Evolutionary conservation across 92 coral and sea anemone species (phyloP).

Genomic region (Zoanthus solanderi): DNA sequence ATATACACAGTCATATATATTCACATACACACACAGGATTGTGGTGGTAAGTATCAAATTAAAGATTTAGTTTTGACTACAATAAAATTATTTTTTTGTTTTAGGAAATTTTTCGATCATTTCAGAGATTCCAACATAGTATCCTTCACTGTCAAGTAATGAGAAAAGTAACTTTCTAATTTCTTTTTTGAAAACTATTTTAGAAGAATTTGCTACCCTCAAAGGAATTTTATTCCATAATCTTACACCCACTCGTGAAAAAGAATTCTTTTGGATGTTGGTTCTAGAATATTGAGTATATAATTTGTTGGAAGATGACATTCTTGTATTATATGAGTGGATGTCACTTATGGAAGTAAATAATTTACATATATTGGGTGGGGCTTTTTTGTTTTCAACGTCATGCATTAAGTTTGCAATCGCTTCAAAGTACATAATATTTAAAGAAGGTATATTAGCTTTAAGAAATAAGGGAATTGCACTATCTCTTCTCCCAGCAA

Average conservation of each 20-base stretch:
- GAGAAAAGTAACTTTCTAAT: neutral
- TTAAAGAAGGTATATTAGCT: too few species aligned
- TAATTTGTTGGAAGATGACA: neutral
- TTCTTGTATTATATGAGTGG: neutral
- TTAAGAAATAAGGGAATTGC: neutral
- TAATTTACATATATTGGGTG: too few species aligned
- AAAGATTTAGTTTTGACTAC: too few species aligned
- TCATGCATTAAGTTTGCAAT: constrained; percentile 1
- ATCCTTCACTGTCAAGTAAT: neutral
- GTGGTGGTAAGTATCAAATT: too few species aligned
- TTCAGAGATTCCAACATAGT: neutral
- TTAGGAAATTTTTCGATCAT: too few species aligned
- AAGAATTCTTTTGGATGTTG: neutral
- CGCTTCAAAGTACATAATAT: neutral
- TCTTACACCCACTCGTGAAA: too few species aligned
- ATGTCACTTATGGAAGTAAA: neutral
- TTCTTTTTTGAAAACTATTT: neutral
- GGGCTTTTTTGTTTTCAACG: neutral
- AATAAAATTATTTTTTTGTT: too few species aligned
- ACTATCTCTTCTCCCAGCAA: neutral
- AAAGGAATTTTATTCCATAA: too few species aligned
- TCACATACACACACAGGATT: too few species aligned
- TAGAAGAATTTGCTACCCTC: neutral
- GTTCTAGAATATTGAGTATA: neutral
- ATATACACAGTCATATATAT: too few species aligned